phyloP scores from a whole-genome alignment of 30 jellyfish, hydroid and myxozoan species.

The Catostylus mosaicus region DNA sequence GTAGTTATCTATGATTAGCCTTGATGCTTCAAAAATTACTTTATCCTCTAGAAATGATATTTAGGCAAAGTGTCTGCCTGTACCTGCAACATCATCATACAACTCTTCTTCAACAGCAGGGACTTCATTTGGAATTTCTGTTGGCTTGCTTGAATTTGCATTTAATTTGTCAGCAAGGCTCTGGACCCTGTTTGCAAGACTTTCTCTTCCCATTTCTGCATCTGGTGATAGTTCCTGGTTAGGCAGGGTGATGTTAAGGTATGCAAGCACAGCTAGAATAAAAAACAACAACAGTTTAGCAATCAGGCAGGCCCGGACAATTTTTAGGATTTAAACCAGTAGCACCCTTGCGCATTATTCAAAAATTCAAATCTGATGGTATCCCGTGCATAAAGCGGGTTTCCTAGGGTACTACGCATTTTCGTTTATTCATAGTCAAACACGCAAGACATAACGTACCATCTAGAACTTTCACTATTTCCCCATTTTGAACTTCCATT shows the following conservation, averaged over 20 bases:
- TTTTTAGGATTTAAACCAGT: no score
- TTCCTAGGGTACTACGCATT: no score
- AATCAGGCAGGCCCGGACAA: background rate
- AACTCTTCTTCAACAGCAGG: background rate
- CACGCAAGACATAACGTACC: no score
- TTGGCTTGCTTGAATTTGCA: background rate
- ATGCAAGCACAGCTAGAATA: constrained; percentile 71
- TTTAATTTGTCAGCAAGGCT: constrained; percentile 42
- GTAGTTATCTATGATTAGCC: no score
- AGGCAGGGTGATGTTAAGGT: constrained; percentile 68
- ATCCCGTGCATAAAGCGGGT: no score
- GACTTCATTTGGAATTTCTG: background rate
- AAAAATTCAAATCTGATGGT: no score
- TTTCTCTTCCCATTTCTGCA: constrained; percentile 90
- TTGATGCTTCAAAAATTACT: no score
- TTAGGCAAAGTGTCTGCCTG: background rate
- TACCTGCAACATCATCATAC: constrained; percentile 1
- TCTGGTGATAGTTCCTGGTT: constrained; percentile 80
- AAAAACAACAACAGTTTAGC: background rate
- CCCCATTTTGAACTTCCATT: no score
- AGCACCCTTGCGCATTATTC: no score
- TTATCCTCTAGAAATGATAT: no score
- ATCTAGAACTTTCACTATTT: no score
- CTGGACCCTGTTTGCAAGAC: constrained; percentile 48
- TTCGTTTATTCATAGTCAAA: no score